Evolutionary conservation across 2,113 vertebrate genomes (phyloP), one percentile per base, ranked within the genome.

Genomic region (Notothenia rossii): DNA sequence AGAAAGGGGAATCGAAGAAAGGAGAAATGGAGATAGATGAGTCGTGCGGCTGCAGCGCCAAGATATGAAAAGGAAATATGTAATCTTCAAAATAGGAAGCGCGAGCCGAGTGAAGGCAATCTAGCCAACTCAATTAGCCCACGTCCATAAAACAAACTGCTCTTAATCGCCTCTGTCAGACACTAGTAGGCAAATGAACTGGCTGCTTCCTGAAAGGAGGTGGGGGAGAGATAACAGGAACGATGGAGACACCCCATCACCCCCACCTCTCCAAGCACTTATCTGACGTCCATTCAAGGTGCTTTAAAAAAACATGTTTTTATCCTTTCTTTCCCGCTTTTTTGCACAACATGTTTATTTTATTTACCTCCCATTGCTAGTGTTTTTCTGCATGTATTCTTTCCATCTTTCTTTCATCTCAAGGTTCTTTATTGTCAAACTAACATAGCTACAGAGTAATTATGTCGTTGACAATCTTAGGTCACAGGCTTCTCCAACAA

Each of bases 61-160:
- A 90, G 91, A 94, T 93, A 92, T 91, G 93, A 91, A 92, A 89
- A 87, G 90, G 86, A 93, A 93, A 89, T 88, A 88, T 91, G 92
- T 92, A 89, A 92, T 93, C 89, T 91, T 86, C 80, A 77, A 83
- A 86, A 82, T 48, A 79, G 79, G 83, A 84, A 22, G 85, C 77
- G 78, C 22, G 59, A 72, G 65, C 60, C 50, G 68, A 81, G 81
- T 72, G 87, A 84, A 84, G 69, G 85, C 89, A 86, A 93, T 92
- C 91, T 74, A 85, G 83, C 92, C 88, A 90, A 94, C 90, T 93
- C 93, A 94, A 94, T 94, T 94, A 94, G 90, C 82, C 53, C 73
- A 77, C 66, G 74, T 85, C 91, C 79, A 92, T 91, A 93, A 94
- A 94, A 92, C 93, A 94, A 93, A 94, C 92, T 86, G 86, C 86